Percentiles rank a stretch among this genome's conserved stretches.
phyloP scores from a whole-genome alignment of 2,888 invertebrate genomes.

The Papilio demoleus region DNA sequence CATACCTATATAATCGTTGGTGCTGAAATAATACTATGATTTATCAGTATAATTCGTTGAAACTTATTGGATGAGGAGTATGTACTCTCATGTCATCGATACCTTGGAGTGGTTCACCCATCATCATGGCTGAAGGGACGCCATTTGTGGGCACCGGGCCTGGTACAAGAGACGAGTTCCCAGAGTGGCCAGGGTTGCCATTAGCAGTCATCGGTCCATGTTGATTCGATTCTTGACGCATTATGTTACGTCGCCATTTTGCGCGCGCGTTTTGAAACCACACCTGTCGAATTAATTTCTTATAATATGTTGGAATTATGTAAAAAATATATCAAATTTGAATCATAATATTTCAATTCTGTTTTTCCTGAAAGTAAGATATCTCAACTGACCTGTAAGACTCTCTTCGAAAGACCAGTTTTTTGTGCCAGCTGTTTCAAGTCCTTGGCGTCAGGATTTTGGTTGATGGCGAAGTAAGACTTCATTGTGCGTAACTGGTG shows the following conservation, averaged over 20 bases:
- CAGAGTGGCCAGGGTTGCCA: constrained; percentile 55
- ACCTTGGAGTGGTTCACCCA: constrained; percentile 64
- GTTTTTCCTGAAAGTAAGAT: not conserved
- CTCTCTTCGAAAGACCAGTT: constrained; percentile 98
- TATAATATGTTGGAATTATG: not conserved
- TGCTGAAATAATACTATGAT: constrained; percentile 23
- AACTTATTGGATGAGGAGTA: constrained; percentile 70
- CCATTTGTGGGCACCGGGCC: constrained; percentile 50
- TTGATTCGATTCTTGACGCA: constrained; percentile 88
- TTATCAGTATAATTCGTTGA: constrained; percentile 73
- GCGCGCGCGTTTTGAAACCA: constrained; percentile 99
- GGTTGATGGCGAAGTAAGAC: constrained; percentile 99
- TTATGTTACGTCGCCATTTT: constrained; percentile 97
- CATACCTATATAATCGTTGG: not conserved
- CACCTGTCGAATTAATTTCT: constrained; percentile 85
- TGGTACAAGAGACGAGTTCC: constrained; percentile 57
- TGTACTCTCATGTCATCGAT: constrained; percentile 73
- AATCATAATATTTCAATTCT: not conserved
- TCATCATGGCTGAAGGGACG: constrained; percentile 57
- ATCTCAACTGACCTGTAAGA: constrained; percentile 91
- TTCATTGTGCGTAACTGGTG: constrained; percentile 99
- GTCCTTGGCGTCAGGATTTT: constrained; percentile 99
- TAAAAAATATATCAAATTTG: not conserved
- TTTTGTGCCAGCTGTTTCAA: constrained; percentile 99
- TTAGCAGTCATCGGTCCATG: constrained; percentile 54